phyloP scores from a whole-genome alignment of 2,797 vertebrate genomes.

The Coracias cyanogaster region DNA sequence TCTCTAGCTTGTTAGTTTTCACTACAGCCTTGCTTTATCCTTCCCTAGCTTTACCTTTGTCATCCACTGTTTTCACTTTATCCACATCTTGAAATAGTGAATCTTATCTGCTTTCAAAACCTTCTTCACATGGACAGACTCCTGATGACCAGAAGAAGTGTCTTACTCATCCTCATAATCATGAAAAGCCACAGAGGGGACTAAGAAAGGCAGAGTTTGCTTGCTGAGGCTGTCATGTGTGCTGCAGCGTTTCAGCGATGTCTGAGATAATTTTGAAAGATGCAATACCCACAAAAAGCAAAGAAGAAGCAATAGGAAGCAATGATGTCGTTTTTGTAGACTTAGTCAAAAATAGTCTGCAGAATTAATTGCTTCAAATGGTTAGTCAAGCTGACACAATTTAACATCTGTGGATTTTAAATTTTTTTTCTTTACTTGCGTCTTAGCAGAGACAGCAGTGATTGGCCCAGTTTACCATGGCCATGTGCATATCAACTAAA shows the following conservation, averaged over 20 bases:
- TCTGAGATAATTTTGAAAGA: neutral
- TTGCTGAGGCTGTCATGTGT: neutral
- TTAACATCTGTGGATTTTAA: slow-evolving; percentile 50
- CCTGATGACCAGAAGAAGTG: neutral
- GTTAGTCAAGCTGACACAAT: slow-evolving; percentile 48
- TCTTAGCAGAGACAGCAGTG: slow-evolving; percentile 19
- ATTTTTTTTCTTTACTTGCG: neutral
- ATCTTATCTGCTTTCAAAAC: neutral
- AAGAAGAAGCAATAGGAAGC: neutral
- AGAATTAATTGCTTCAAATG: slow-evolving; percentile 35
- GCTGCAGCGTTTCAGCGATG: neutral
- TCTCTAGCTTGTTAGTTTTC: neutral
- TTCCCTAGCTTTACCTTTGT: neutral
- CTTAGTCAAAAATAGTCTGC: slow-evolving; percentile 39
- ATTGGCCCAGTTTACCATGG: neutral
- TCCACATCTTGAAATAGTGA: neutral
- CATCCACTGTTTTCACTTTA: neutral
- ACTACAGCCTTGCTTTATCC: neutral
- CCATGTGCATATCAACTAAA: slow-evolving; percentile 28
- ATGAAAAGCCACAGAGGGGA: neutral
- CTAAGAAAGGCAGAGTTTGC: neutral
- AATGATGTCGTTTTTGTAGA: neutral
- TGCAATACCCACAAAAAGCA: neutral
- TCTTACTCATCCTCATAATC: neutral
- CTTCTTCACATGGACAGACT: neutral